Percentiles rank a stretch among this genome's conserved stretches.
phyloP scores from a whole-genome alignment of 2,113 vertebrate species.

The Callopanchax toddi region DNA sequence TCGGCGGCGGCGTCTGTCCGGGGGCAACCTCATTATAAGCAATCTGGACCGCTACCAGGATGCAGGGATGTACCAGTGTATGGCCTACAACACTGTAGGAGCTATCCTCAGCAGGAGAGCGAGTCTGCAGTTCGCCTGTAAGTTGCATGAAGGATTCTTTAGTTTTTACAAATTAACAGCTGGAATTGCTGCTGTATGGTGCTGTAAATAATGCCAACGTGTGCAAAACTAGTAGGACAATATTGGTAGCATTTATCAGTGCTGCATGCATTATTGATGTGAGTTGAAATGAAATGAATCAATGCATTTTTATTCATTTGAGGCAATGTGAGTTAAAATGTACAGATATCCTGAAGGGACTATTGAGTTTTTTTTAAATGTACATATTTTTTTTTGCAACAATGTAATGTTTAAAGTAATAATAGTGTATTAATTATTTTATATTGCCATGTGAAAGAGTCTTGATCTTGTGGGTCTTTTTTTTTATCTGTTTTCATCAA shows the following conservation, averaged over 20 bases:
- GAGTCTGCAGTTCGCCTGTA: slow-evolving; percentile 93
- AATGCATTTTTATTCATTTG: too few species aligned
- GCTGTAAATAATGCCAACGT: slow-evolving; percentile 16
- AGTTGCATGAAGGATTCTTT: slow-evolving; percentile 71
- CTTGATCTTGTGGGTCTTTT: too few species aligned
- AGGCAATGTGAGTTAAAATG: too few species aligned
- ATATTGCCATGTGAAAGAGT: too few species aligned
- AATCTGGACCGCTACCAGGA: slow-evolving; percentile 89
- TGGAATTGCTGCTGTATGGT: slow-evolving; percentile 19
- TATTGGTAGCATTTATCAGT: slow-evolving; percentile 59
- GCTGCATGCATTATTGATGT: slow-evolving; percentile 10
- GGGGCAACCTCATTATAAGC: slow-evolving; percentile 93
- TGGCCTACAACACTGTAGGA: slow-evolving; percentile 92
- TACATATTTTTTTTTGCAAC: too few species aligned
- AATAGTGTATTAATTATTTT: too few species aligned
- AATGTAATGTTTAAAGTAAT: too few species aligned
- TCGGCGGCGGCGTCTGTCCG: slow-evolving; percentile 88
- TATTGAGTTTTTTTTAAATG: too few species aligned
- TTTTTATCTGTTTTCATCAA: too few species aligned
- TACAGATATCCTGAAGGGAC: too few species aligned
- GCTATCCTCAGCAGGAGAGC: slow-evolving; percentile 92
- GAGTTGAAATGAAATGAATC: slow-evolving; percentile 28
- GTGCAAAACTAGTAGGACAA: not conserved
- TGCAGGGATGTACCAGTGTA: slow-evolving; percentile 91
- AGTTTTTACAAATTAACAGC: slow-evolving; percentile 4